Evolutionary conservation across 2,113 vertebrate genomes (phyloP), one percentile per base, ranked within the genome.

Genomic region (Chlorodrepanis virens): DNA sequence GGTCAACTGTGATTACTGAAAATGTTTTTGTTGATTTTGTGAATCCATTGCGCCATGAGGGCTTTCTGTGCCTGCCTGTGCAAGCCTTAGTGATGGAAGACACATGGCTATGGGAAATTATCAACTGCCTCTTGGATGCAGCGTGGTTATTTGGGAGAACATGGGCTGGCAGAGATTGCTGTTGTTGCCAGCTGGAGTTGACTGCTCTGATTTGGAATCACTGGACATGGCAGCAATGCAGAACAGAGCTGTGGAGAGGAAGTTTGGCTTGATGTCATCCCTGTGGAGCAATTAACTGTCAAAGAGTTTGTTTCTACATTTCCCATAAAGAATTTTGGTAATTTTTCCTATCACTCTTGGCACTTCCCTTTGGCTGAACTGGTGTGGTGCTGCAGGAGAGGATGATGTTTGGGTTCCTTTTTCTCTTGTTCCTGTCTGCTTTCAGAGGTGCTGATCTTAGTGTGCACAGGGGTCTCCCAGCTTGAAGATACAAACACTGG

Each of bases 401-500:
- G 39, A 27, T 93, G 37, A 10, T 42, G 9, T 56, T 84, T 72
- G 53, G 6, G 23, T 57, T 89, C 9, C 24, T 91, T 6, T 0
- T 42, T 85, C 42, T 93, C 23, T 54, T 61, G 11, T 63, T 75
- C 37, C 56, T 84, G 35, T 25, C 49, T 80, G 37, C 68, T 76
- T 65, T 29, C 85, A 50, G 31, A 71, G 28, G 6, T 29, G 45
- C 69, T 77, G 31, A 53, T 54, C 20, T n/a, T 50, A 42, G 57
- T 1, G 1, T 52, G 45, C 12, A 6, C 0, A 0, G 12, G 61
- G 11, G 14, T 83, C 12, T 83, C 45, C 11, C 2, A 2, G 10
- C 64, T 74, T 33, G 45, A 70, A 81, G 59, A 27, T 11, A 7
- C 0, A 13, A 83, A 65, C 21, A 10, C 14, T 7, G 2, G 13